Evolutionary conservation across 30 jellyfish, hydroid and myxozoan species (phyloP), one percentile per base, ranked within the genome.

Genomic region (Clytia hemisphaerica): DNA sequence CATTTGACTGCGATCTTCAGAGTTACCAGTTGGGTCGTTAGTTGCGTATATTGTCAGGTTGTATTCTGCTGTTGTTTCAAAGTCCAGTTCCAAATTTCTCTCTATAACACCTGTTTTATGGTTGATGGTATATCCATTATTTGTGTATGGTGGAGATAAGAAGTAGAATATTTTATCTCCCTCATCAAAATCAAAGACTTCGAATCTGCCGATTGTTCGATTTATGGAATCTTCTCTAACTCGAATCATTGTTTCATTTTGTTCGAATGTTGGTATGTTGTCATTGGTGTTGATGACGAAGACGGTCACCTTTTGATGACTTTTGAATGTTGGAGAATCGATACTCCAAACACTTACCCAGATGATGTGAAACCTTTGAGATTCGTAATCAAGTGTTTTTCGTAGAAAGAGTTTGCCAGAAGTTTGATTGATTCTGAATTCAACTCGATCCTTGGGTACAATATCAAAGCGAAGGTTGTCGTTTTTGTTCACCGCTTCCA

Each of bases 251-350:
- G 70, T n/a, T 30, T 21, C 25, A 22, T 57, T 57, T 22, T 57
- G 70, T 22, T 25, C 15, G 30, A 57, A 57, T 44, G 14, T 37
- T 21, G 70, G 70, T 57, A 44, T 37, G 2, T 57, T 57, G 49
- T 57, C 70, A 33, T 57, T 57, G 49, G 12, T 57, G 33, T 57
- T 57, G 70, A 57, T 44, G 49, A 57, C 70, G 33, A 22, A 57
- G 33, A 57, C 16, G 42, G 30, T 14, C 7, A 57, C 26, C 16
- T n/a, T 28, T 5, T n/a, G 14, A 21, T 57, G 29, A 9, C 44
- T 21, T 22, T 12, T 0, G 5, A 57, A n/a, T 6, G 70, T 37
- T 22, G 70, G 70, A 4, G 16, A 31, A 22, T 57, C 44, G 0
- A 45, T 22, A 31, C 30, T 45, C 16, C 19, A 28, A 21, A 57